These are phyloP conservation scores for Pristionchus pacificus DNA, from an alignment of 1,140 invertebrate species.

Conservation along the genomic window DNA sequence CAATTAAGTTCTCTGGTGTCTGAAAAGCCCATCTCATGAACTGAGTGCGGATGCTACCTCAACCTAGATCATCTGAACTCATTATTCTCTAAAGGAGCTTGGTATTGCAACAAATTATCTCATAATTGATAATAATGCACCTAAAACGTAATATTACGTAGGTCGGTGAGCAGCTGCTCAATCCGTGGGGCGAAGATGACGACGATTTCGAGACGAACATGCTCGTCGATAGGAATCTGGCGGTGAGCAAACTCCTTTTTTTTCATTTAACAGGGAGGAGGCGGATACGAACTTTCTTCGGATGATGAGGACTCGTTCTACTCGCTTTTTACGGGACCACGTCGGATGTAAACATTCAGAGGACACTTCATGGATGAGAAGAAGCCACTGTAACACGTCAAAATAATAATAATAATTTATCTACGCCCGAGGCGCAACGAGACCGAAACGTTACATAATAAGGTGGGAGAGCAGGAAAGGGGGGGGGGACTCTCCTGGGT, in stretches of 20 bases:
- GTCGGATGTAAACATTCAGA: not conserved
- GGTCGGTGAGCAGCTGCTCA: constrained; percentile 25
- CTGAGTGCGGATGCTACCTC: no score
- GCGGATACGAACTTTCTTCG: not conserved
- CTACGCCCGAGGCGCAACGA: no score
- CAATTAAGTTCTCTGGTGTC: no score
- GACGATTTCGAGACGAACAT: constrained; percentile 35
- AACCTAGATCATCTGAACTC: no score
- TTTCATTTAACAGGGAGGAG: not conserved
- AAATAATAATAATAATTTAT: no score
- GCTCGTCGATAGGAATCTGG: constrained; percentile 28
- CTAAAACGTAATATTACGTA: no score
- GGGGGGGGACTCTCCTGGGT: no score
- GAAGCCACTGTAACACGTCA: no score
- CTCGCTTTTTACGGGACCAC: not conserved
- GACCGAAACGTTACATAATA: no score
- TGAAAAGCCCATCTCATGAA: no score
- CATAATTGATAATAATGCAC: not conserved
- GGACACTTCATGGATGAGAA: no score
- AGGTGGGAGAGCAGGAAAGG: no score
- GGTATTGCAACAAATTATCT: not conserved
- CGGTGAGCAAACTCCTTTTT: constrained; percentile 9
- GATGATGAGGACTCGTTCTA: not conserved
- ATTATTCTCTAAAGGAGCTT: not conserved
- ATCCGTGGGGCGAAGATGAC: constrained; percentile 33